Conservation (phyloP, 2,888 invertebrate species). For the Stenurella melanura region DNA sequence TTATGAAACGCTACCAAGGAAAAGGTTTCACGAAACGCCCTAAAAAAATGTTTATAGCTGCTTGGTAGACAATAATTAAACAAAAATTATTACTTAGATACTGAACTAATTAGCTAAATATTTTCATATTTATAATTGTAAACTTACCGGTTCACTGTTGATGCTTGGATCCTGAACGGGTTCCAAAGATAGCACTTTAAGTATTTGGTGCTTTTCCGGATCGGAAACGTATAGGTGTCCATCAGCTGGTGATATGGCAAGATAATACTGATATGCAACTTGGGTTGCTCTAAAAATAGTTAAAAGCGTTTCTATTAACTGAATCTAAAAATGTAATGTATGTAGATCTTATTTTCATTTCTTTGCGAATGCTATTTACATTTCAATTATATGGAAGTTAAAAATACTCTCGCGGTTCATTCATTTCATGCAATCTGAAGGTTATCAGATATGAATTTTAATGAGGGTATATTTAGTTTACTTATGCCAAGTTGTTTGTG, state of each 20-base stretch:
- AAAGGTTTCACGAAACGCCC: too few species aligned
- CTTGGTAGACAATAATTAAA: too few species aligned
- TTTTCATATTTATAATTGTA: neutral
- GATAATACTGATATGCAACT: slow-evolving; percentile 97
- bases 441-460: slow-evolving; percentile 3
- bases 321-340: neutral
- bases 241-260: slow-evolving; percentile 97
- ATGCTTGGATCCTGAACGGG: slow-evolving; percentile 88
- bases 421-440: neutral
- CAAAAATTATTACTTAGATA: too few species aligned
- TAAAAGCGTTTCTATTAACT: slow-evolving; percentile 34
- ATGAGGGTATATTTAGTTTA: slow-evolving; percentile 6
- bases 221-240: slow-evolving; percentile 97
- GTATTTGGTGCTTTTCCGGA: slow-evolving; percentile 93
- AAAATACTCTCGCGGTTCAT: neutral
- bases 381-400: neutral
- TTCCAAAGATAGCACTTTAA: slow-evolving; percentile 85
- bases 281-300: slow-evolving; percentile 87
- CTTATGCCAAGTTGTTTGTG: neutral
- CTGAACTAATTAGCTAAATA: too few species aligned
- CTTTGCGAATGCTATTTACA: neutral
- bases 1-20: too few species aligned
- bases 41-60: too few species aligned
- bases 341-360: neutral
- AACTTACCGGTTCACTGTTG: slow-evolving; percentile 84